phyloP scores from a whole-genome alignment of 2,888 invertebrate species.

The Miltochrista miniata region DNA sequence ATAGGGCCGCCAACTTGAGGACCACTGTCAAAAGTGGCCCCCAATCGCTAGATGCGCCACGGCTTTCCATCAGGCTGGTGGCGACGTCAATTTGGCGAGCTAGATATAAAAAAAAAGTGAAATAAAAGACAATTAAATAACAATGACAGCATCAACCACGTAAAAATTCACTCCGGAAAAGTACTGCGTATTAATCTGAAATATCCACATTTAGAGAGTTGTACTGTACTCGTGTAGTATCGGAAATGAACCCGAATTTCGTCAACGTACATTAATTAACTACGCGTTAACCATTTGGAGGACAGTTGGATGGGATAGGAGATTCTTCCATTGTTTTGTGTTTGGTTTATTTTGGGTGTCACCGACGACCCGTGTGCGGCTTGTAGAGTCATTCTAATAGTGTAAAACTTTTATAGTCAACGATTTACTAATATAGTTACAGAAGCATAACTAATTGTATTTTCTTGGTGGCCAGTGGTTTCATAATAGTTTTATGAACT shows the following conservation, averaged over 20 bases:
- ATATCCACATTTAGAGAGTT: constrained; percentile 18
- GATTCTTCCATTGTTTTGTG: constrained; percentile 50
- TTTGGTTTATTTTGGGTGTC: constrained; percentile 66
- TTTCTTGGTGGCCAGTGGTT: too few relatives aligned
- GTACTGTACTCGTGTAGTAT: constrained; percentile 6
- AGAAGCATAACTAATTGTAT: too few relatives aligned
- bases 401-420: constrained; percentile 43
- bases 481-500: too few relatives aligned
- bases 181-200: constrained; percentile 30
- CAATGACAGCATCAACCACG: too few relatives aligned
- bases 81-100: too few relatives aligned
- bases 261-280: constrained; percentile 35
- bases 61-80: too few relatives aligned
- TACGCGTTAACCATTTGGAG: constrained; percentile 31
- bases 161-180: too few relatives aligned
- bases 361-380: constrained; percentile 48
- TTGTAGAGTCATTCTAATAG: constrained; percentile 53
- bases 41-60: too few relatives aligned
- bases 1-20: too few relatives aligned
- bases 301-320: constrained; percentile 37
- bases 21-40: too few relatives aligned
- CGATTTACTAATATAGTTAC: constrained; percentile 11
- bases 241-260: constrained; percentile 34
- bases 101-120: too few relatives aligned
- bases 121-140: too few relatives aligned